Conservation (phyloP, 2,113 vertebrate genomes). For the Gallinago jamesoni region DNA sequence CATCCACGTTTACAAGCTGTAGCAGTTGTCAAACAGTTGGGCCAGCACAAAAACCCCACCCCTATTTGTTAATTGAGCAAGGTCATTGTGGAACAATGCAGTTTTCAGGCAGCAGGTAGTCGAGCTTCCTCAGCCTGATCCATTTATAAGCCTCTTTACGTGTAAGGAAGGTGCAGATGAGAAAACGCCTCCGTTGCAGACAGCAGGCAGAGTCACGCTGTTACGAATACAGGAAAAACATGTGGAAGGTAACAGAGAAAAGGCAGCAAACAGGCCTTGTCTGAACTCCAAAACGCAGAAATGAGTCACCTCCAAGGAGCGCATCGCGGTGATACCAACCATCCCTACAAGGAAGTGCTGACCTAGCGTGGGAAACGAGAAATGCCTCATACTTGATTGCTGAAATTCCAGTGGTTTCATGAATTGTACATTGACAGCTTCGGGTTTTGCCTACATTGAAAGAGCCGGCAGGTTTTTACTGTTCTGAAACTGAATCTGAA, state of each 20-base stretch:
- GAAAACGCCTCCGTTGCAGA: background rate
- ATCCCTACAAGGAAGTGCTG: background rate
- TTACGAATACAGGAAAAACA: background rate
- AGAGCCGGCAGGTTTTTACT: background rate
- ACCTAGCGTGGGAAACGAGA: conserved; percentile 19
- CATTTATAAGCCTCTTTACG: background rate
- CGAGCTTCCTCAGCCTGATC: background rate
- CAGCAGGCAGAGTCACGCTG: background rate
- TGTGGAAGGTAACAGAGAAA: background rate
- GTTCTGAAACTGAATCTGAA: background rate
- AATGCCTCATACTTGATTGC: background rate
- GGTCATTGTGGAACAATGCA: background rate
- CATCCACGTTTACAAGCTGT: background rate
- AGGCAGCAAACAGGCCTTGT: background rate
- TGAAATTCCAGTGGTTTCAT: background rate
- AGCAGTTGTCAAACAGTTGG: background rate
- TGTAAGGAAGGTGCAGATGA: background rate
- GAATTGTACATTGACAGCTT: background rate
- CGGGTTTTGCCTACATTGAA: background rate
- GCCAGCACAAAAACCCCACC: background rate
- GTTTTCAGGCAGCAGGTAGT: background rate
- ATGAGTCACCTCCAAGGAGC: background rate
- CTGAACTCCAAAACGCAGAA: background rate
- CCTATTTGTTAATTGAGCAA: background rate
- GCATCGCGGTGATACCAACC: background rate